phyloP scores from a whole-genome alignment of 2,113 vertebrate species.

The Colinus virginianus region DNA sequence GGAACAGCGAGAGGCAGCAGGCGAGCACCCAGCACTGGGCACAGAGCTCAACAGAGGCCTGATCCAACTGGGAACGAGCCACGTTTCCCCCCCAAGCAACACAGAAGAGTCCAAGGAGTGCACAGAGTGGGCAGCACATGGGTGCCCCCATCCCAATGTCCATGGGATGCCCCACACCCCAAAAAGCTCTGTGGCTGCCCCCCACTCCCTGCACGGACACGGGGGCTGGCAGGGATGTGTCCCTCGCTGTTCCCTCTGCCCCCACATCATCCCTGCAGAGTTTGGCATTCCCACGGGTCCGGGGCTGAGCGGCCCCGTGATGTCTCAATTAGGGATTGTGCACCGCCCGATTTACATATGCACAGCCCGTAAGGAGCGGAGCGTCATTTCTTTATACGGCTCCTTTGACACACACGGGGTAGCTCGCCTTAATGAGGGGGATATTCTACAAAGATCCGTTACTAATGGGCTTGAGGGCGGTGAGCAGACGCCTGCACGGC shows the following conservation, averaged over 20 bases:
- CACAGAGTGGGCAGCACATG: not conserved
- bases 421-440: slow-evolving; percentile 9
- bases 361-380: not conserved
- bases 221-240: not conserved
- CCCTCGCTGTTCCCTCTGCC: accelerated
- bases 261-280: not conserved
- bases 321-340: slow-evolving; percentile 23
- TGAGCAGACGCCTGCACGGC: not conserved
- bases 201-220: too few species aligned
- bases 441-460: not conserved
- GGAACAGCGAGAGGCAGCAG: accelerated
- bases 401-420: not conserved
- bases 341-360: not conserved
- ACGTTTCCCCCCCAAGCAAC: accelerated
- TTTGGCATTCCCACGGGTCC: not conserved
- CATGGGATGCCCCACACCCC: not conserved
- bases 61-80: not conserved
- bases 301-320: not conserved
- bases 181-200: not conserved
- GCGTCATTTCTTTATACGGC: not conserved
- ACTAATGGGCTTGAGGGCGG: slow-evolving; percentile 7
- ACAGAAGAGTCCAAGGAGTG: not conserved
- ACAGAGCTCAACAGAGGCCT: accelerated
- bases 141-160: not conserved
- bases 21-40: not conserved